Conservation (phyloP, 2,113 vertebrate genomes). For the Polypterus bichir region DNA sequence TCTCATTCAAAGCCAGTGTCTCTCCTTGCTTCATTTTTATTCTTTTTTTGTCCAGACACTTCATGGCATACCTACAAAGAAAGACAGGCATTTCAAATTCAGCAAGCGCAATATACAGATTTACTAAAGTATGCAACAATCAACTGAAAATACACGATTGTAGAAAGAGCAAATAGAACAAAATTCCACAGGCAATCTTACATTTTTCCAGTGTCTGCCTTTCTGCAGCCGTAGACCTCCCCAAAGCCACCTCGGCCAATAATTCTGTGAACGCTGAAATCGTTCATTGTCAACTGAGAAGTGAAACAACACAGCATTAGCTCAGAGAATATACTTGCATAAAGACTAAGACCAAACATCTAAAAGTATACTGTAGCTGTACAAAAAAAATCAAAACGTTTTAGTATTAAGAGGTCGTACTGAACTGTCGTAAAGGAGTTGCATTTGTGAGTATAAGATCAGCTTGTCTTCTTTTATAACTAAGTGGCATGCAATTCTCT, state of each 20-base stretch:
- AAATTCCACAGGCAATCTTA: conserved; percentile 37
- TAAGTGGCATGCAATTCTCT: too few species aligned
- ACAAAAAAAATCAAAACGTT: neutral
- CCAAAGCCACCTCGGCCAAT: conserved; percentile 93
- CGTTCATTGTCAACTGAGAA: conserved; percentile 90
- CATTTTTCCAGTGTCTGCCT: conserved; percentile 98
- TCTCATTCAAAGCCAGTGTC: conserved; percentile 88
- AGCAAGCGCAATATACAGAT: too few species aligned
- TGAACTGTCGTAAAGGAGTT: too few species aligned
- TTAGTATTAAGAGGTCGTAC: too few species aligned
- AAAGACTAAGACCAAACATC: neutral
- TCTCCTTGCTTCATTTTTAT: conserved; percentile 99
- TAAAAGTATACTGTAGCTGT: neutral
- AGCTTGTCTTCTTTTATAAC: too few species aligned
- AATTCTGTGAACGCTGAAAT: conserved; percentile 96
- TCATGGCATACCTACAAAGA: conserved; percentile 87
- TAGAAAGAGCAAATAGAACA: too few species aligned
- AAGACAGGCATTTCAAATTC: too few species aligned
- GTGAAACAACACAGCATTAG: neutral
- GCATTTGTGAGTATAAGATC: too few species aligned
- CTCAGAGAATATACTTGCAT: neutral
- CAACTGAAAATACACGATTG: too few species aligned
- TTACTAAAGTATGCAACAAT: too few species aligned
- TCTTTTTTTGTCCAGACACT: conserved; percentile 96
- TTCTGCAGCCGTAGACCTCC: conserved; percentile 94